Evolutionary conservation across 2,113 vertebrate genomes (phyloP).

Genomic region (Hirundichthys speculiger): DNA sequence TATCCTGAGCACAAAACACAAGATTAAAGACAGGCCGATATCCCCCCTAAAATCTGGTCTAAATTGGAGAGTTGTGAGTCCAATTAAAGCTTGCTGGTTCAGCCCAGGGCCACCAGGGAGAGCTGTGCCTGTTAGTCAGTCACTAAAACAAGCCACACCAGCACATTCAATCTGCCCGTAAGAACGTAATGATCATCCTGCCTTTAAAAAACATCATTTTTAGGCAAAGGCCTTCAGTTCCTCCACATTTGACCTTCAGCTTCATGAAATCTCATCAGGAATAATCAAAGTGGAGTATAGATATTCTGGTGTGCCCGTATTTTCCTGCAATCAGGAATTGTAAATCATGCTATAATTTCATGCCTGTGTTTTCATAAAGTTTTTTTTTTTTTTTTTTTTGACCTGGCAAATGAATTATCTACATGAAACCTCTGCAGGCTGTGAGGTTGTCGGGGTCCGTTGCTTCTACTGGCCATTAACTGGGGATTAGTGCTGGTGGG

Average conservation of each 20-base stretch:
- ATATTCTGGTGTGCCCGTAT: not conserved
- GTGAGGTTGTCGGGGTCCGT: conserved; percentile 67
- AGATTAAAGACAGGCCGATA: conserved; percentile 46
- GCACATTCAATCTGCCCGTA: conserved; percentile 10
- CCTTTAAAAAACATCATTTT: not conserved
- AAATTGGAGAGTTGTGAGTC: conserved; percentile 63
- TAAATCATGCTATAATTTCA: too few species aligned
- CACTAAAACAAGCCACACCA: conserved; percentile 36
- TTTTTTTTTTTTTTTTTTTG: conserved; percentile 2
- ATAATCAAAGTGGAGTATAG: not conserved
- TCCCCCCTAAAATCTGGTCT: conserved; percentile 43
- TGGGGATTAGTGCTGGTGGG: conserved; percentile 79
- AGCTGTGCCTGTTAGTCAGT: conserved; percentile 60
- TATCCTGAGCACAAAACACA: conserved; percentile 39
- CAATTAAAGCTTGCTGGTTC: conserved; percentile 61
- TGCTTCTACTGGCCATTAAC: conserved; percentile 75
- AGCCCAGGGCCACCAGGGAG: conserved; percentile 72
- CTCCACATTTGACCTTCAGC: not conserved
- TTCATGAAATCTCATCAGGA: not conserved
- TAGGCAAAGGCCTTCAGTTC: not conserved
- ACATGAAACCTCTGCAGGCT: conserved; percentile 62
- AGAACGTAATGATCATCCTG: conserved; percentile 20
- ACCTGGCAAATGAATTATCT: conserved; percentile 57
- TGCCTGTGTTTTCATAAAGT: too few species aligned
- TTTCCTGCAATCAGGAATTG: too few species aligned